Evolutionary conservation across 2,888 invertebrate genomes (phyloP).

Genomic region (Calliopum simillimum): DNA sequence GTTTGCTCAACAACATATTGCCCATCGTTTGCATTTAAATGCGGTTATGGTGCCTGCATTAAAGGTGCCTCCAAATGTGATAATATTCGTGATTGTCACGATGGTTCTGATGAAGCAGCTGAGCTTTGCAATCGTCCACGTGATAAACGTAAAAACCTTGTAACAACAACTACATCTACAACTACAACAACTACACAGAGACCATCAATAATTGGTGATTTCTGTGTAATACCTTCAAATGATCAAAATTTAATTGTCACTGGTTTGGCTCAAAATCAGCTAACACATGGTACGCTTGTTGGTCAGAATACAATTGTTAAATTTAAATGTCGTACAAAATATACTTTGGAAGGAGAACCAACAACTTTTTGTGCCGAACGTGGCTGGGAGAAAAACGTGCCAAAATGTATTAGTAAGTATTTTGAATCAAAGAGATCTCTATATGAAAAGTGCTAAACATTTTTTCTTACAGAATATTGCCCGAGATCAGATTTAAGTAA

Average conservation of each 20-base stretch:
- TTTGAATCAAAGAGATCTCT: too few relatives aligned
- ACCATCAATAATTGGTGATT: too few relatives aligned
- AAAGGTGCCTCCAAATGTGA: conserved; percentile 44
- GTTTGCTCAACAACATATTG: conserved; percentile 45
- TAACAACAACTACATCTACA: too few relatives aligned
- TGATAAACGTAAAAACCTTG: too few relatives aligned
- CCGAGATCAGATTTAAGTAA: too few relatives aligned
- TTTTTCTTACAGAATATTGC: too few relatives aligned
- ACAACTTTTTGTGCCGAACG: background rate
- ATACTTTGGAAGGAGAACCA: conserved; percentile 5
- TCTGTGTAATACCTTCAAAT: too few relatives aligned
- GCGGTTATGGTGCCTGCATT: conserved; percentile 54
- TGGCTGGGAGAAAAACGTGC: conserved; percentile 1
- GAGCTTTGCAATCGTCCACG: conserved; percentile 16
- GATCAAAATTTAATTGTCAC: conserved; percentile 17
- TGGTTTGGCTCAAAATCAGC: too few relatives aligned
- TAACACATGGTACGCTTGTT: too few relatives aligned
- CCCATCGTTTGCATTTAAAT: conserved; percentile 48
- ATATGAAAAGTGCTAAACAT: too few relatives aligned
- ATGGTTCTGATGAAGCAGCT: conserved; percentile 51
- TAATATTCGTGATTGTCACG: conserved; percentile 46
- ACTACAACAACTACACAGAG: too few relatives aligned
- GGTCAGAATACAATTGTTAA: conserved; percentile 24
- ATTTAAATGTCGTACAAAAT: conserved; percentile 30
- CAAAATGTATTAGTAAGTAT: background rate